Conservation (phyloP, 2,888 invertebrate genomes). For the Anorthoa munda region DNA sequence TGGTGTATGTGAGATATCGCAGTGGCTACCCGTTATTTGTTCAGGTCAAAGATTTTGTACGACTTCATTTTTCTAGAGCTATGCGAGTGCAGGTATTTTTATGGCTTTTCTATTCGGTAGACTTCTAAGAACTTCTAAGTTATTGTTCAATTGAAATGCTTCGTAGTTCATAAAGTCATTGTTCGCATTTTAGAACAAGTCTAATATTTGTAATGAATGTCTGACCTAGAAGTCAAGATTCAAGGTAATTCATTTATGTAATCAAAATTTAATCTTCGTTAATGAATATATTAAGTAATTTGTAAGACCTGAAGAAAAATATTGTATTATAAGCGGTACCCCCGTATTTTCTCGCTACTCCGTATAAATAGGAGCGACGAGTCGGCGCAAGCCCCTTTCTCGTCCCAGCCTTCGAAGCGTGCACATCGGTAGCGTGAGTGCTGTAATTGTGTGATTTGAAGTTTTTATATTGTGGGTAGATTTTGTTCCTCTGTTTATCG, state of each 20-base stretch:
- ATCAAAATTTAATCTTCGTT: background rate
- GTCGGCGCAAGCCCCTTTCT: no score
- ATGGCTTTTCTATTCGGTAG: background rate
- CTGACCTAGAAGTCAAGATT: no score
- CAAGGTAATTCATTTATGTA: background rate
- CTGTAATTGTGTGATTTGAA: no score
- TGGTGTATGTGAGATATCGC: constrained; percentile 23
- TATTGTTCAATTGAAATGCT: background rate
- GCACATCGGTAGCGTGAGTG: no score
- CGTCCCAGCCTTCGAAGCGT: no score
- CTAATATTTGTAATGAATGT: background rate
- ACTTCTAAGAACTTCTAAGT: background rate
- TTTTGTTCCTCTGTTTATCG: no score
- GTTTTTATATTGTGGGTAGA: no score
- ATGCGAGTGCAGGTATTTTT: constrained; percentile 23
- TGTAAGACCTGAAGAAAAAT: background rate
- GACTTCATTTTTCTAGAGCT: constrained; percentile 29
- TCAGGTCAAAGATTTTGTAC: constrained; percentile 18
- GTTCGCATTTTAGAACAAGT: background rate
- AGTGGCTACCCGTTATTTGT: constrained; percentile 26
- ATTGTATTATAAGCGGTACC: no score
- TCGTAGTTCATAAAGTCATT: background rate
- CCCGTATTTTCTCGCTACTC: no score
- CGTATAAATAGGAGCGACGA: no score
- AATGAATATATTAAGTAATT: constrained; percentile 18